Percentiles rank a stretch among this genome's conserved stretches.
phyloP scores from a whole-genome alignment of 2,113 vertebrate species.

The Macaca fascicularis region T2T-MFA8v1.1 NC_088384.1:1798501-1799000 shows the following conservation, averaged over 20 bases:
- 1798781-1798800: too few relatives aligned
- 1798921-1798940: fast-evolving
- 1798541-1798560: background rate
- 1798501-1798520: too few relatives aligned
- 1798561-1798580: background rate
- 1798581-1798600: background rate
- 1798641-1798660: too few relatives aligned
- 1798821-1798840: fast-evolving
- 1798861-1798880: too few relatives aligned
- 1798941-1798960: background rate
- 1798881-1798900: background rate
- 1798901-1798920: background rate
- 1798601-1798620: background rate
- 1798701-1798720: background rate
- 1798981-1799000: too few relatives aligned
- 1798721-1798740: background rate
- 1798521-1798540: too few relatives aligned
- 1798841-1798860: too few relatives aligned
- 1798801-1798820: background rate
- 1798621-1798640: fast-evolving
- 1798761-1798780: too few relatives aligned
- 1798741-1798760: too few relatives aligned
- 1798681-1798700: too few relatives aligned
- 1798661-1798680: too few relatives aligned
- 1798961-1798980: too few relatives aligned